A percentile compares a stretch with the other conserved stretches of the same genome.
Evolutionary conservation across 2,888 invertebrate genomes (phyloP).

Genomic region (Oegoconia quadripuncta): DNA sequence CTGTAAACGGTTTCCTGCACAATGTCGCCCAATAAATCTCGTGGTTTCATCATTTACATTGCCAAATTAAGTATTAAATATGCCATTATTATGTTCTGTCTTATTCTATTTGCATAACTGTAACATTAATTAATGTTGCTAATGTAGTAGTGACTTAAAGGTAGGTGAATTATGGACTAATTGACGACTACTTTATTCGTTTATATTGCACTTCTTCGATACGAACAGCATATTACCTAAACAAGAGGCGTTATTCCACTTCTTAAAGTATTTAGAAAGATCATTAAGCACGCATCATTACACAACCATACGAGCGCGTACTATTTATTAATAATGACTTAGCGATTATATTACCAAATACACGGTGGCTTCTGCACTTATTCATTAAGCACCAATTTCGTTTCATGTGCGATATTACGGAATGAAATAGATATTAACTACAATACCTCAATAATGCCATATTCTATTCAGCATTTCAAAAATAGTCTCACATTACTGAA

Average conservation of each 20-base stretch:
- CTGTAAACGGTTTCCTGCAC: not conserved
- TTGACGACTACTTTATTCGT: not conserved
- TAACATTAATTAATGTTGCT: not conserved
- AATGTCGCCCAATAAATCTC: not conserved
- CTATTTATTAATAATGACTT: no score
- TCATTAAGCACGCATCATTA: conserved; percentile 21
- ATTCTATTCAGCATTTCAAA: no score
- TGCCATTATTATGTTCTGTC: not conserved
- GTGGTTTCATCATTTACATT: not conserved
- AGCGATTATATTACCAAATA: no score
- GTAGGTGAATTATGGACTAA: conserved; percentile 2
- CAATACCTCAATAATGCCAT: no score
- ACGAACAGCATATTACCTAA: conserved; percentile 4
- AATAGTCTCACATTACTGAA: no score
- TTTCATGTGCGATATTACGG: no score
- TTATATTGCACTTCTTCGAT: not conserved
- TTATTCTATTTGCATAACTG: conserved; percentile 5
- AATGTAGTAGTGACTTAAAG: conserved; percentile 3
- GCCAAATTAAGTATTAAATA: not conserved
- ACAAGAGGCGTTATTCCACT: conserved; percentile 6
- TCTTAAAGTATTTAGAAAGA: conserved; percentile 19
- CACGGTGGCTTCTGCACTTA: no score
- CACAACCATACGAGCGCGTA: conserved; percentile 8
- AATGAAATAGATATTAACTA: no score
- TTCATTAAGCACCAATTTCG: no score